Evolutionary conservation across 2,888 invertebrate genomes (phyloP), one percentile per base, ranked within the genome.

Genomic region (Maniola hyperantus): DNA sequence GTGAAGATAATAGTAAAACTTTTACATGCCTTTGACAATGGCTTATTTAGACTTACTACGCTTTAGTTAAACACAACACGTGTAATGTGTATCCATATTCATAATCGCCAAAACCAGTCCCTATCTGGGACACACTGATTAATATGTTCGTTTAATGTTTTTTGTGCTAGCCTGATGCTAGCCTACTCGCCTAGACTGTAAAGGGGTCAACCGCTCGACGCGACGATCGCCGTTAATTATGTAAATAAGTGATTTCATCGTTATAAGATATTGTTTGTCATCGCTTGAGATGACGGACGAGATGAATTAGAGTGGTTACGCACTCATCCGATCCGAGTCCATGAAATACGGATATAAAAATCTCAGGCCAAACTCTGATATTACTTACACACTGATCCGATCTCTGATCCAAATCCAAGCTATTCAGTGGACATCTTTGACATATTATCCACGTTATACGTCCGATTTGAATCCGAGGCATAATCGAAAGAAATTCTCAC

Each of bases 91-190:
- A 20, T 57, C 42, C 34, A 62, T 61, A 61, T 62, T 39, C 62
- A 67, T 74, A 85, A 84, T 84, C 80, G 82, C 82, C 83, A 83
- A 88, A 88, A 85, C 82, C 84, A 83, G 84, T 83, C 82, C 71
- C 71, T 72, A 85, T 82, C 73, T 84, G 78, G 84, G 78, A 76
- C 83, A 74, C 76, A 72, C 71, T 81, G 80, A 83, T 83, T 82
- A 79, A 80, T 79, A 74, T 71, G 73, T 76, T 74, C 72, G 73
- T 77, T 80, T 80, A 76, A 78, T 70, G 74, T 77, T 79, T 82
- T 82, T 82, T 84, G 36, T 42, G 57, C 18, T 57, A 57, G 57
- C 57, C 57, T 83, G 78, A 70, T 73, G 70, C 71, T 72, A 70
- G 72, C 74, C 74, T 72, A 74, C 74, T 72, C 68, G 74, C 63